Percentiles rank a stretch among this genome's conserved stretches.
Evolutionary conservation across 2,888 invertebrate genomes (phyloP).

Genomic region (Sinopyrophorus schimmeli): DNA sequence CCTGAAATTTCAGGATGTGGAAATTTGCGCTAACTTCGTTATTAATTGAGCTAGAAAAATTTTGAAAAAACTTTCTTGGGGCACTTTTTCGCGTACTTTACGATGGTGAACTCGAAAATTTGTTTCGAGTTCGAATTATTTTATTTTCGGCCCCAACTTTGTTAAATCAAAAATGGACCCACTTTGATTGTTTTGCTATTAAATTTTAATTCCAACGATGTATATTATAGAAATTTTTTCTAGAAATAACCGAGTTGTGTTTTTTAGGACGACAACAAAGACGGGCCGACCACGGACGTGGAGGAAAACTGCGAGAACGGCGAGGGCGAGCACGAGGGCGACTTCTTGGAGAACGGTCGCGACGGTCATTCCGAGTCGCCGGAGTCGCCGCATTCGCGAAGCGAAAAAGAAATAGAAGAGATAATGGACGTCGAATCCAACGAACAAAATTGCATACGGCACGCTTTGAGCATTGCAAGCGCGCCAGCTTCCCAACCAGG

Average conservation of each 20-base stretch:
- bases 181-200: no score
- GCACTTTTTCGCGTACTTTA: no score
- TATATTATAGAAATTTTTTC: no score
- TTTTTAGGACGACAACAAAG: slow-evolving; percentile 49
- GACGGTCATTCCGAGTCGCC: slow-evolving; percentile 57
- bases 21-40: no score
- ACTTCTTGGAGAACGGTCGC: slow-evolving; percentile 56
- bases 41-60: no score
- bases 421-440: slow-evolving; percentile 58
- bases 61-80: no score
- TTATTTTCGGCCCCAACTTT: no score
- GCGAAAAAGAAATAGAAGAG: slow-evolving; percentile 60
- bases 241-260: slow-evolving; percentile 18
- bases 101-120: no score
- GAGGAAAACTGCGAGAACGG: slow-evolving; percentile 46
- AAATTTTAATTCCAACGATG: no score
- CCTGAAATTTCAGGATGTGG: no score
- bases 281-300: slow-evolving; percentile 41
- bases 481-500: slow-evolving; percentile 48
- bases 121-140: no score
- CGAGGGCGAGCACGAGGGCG: slow-evolving; percentile 53
- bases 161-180: no score
- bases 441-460: slow-evolving; percentile 60
- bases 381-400: slow-evolving; percentile 59
- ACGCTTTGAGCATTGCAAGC: slow-evolving; percentile 61